Percentiles rank a stretch among this genome's conserved stretches.
phyloP scores from a whole-genome alignment of 2,113 vertebrate species.

The Cinclus cinclus region DNA sequence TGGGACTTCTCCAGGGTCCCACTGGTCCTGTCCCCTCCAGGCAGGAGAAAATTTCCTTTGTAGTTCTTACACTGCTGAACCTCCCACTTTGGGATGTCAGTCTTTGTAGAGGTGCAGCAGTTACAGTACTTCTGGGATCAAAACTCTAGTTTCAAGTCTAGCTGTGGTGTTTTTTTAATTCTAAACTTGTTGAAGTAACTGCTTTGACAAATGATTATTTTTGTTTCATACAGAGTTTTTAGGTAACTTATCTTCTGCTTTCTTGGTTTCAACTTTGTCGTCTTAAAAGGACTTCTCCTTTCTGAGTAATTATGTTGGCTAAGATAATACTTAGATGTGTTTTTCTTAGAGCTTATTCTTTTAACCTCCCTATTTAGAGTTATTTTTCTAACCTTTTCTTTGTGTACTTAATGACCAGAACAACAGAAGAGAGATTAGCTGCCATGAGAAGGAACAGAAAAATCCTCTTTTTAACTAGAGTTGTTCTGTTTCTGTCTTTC shows the following conservation, averaged over 20 bases:
- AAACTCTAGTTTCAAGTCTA: neutral
- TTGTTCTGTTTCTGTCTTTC: neutral
- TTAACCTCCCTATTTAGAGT: constrained; percentile 27
- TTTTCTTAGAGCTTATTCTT: constrained; percentile 36
- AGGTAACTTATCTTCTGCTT: neutral
- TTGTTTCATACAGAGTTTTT: neutral
- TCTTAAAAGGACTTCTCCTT: neutral
- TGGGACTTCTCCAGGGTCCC: neutral
- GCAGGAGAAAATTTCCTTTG: neutral
- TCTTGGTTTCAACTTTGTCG: constrained; percentile 7
- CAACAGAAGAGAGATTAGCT: constrained; percentile 37
- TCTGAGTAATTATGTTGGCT: neutral
- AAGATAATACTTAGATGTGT: constrained; percentile 26
- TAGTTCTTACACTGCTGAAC: neutral
- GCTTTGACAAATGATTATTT: neutral
- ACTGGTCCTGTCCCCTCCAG: neutral
- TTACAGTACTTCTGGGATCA: neutral
- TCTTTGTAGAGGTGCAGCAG: neutral
- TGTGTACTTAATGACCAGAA: constrained; percentile 22
- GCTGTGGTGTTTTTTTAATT: neutral
- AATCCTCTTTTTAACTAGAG: neutral
- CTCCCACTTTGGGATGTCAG: neutral
- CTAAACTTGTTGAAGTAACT: neutral
- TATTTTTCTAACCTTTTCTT: constrained; percentile 59
- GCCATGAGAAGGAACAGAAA: constrained; percentile 28